These are phyloP conservation scores for Neosilurus mollespiculum DNA, from an alignment of 2,797 vertebrate species.

Conservation along the genomic window DNA sequence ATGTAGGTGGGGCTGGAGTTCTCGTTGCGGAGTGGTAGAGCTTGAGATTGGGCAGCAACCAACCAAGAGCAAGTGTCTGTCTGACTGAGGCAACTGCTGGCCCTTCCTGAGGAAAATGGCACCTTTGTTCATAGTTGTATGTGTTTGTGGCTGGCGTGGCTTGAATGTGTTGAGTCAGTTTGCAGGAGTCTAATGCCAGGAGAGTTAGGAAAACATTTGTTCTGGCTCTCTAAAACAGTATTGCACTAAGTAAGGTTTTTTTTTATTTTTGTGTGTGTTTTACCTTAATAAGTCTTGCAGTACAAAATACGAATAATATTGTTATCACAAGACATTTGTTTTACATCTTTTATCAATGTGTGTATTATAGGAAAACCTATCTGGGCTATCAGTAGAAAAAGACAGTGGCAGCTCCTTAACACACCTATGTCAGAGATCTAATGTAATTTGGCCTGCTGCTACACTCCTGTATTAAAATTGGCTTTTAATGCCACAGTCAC, in stretches of 20 bases:
- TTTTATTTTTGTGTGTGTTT: constrained; percentile 22
- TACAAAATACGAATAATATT: not conserved
- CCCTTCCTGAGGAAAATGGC: constrained; percentile 80
- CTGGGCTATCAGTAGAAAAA: not conserved
- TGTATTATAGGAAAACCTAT: not conserved
- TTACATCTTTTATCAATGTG: not conserved
- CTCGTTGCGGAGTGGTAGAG: constrained; percentile 42
- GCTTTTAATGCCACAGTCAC: not conserved
- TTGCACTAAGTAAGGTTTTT: not conserved
- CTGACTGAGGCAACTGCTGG: constrained; percentile 80
- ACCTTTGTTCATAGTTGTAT: constrained; percentile 80
- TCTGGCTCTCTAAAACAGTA: not conserved
- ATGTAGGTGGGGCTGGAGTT: constrained; percentile 45
- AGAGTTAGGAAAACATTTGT: constrained; percentile 1
- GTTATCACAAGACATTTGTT: not conserved
- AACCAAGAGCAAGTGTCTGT: constrained; percentile 79
- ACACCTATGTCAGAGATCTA: not conserved
- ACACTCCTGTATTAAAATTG: not conserved
- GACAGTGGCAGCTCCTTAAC: not conserved
- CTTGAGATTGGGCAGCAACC: constrained; percentile 76
- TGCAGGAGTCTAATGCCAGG: not conserved
- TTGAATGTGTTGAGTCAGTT: not conserved
- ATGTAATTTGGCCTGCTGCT: not conserved
- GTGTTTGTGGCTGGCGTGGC: constrained; percentile 61
- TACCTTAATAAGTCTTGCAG: not conserved